Conservation (phyloP, 2,888 invertebrate genomes). For the Sipha maydis region DNA sequence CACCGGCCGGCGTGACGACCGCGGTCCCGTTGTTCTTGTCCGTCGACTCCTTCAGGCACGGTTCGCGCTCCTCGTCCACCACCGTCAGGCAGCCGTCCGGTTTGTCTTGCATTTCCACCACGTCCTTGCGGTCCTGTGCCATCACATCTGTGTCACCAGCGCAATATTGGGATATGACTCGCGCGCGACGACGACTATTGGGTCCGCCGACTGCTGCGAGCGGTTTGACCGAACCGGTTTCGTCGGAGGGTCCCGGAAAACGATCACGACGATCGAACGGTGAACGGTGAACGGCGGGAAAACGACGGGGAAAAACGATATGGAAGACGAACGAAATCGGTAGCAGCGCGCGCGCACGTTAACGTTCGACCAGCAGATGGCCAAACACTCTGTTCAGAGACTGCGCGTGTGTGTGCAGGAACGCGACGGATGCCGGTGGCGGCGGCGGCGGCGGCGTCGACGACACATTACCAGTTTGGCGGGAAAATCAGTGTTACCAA, state of each 20-base stretch:
- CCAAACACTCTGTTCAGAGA: conserved; percentile 1
- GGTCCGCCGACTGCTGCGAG: background rate
- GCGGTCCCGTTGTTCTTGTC: conserved; percentile 57
- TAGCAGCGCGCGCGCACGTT: background rate
- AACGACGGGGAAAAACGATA: background rate
- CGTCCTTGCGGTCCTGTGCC: conserved; percentile 16
- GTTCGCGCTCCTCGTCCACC: conserved; percentile 56
- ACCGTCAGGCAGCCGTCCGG: conserved; percentile 52
- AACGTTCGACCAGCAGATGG: background rate
- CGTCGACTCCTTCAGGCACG: conserved; percentile 39
- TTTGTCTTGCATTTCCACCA: conserved; percentile 59
- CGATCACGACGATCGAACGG: background rate
- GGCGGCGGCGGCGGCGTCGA: conserved; percentile 5
- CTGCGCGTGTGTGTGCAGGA: background rate
- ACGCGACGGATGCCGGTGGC: conserved; percentile 10
- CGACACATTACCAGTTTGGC: conserved; percentile 50
- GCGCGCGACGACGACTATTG: too few species aligned
- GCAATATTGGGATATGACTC: too few species aligned
- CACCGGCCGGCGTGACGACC: conserved; percentile 24
- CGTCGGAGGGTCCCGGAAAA: background rate
- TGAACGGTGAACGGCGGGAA: background rate
- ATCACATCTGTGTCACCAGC: background rate
- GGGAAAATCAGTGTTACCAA: conserved; percentile 58
- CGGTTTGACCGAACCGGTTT: background rate
- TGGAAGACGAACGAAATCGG: background rate